Evolutionary conservation across 2,797 vertebrate species (phyloP), one percentile per base, ranked within the genome.

Genomic region (Sebastes nivosus): DNA sequence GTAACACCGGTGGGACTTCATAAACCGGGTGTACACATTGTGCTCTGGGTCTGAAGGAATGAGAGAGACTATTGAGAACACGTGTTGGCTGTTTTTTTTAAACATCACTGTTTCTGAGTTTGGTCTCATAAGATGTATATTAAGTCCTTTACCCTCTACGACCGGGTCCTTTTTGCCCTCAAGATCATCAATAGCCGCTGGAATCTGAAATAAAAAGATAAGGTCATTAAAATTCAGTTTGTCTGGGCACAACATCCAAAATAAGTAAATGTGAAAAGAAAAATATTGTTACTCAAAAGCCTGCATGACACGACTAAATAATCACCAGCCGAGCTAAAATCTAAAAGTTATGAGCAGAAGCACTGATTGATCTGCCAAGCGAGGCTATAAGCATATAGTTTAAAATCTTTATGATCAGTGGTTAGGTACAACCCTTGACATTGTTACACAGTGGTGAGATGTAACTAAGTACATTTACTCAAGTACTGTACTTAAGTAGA

Each of bases 1-100:
- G 66, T 99, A 99, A 93, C 98, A 99, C 67, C 97, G 96, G 85
- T 99, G 98, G 16, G 97, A 98, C 91, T 98, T 99, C 98, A 99
- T 99, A 88, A 99, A 99, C 86, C 95, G 87, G 2, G 97, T 97
- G 92, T 99, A 99, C 67, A 98, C 97, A 60, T 97, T 96, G 24
- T 91, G 90, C 74, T 96, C 96, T 18, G 96, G 92, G 76, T 98
- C 97, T 95, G 87, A 67, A 61, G n/a, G 54, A 72, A 79, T 20
- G 20, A 82, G n/a, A 75, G 13, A 36, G 4, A 67, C 1, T 1
- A 64, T 20, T 81, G 1, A 74, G 3, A 38, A 75, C 11, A 18
- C 1, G 2, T 13, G 1, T 72, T 22, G 2, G 27, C 1, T 42
- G 34, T 36, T 38, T 38, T n/a, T 22, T 59, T 14, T 27, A 27